These are phyloP conservation scores for Phalacrocorax brasilianus DNA, from an alignment of 2,113 vertebrate species.

Conservation along the genomic window DNA sequence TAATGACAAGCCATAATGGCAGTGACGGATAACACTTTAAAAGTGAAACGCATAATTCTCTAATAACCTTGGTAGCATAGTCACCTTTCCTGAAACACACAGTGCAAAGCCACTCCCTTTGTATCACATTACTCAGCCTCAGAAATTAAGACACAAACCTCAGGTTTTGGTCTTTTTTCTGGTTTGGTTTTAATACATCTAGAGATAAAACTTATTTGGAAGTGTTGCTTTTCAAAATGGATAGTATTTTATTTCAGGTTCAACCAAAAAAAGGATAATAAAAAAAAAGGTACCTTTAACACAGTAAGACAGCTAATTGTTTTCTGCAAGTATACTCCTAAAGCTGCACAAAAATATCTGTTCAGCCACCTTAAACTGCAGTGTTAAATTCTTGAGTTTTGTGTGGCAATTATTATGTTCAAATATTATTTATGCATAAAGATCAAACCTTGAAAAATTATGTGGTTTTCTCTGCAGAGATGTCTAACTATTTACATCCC, in stretches of 20 bases:
- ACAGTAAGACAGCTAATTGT: not conserved
- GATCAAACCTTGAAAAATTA: slow-evolving; percentile 1
- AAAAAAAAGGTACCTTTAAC: not conserved
- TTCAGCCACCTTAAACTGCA: not conserved
- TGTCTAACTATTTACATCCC: not conserved
- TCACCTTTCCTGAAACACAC: not conserved
- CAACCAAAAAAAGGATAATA: not conserved
- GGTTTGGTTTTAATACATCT: not conserved
- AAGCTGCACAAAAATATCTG: not conserved
- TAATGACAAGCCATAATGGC: not conserved
- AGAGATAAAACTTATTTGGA: not conserved
- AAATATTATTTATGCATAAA: not conserved
- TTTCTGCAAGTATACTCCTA: not conserved
- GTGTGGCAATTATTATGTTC: not conserved
- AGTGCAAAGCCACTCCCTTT: not conserved
- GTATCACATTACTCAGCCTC: not conserved
- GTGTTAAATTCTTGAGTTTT: not conserved
- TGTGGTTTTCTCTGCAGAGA: not conserved
- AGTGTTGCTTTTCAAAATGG: not conserved
- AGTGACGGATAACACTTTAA: not conserved
- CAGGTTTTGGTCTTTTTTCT: not conserved
- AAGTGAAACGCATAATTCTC: slow-evolving; percentile 11
- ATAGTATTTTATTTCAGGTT: not conserved
- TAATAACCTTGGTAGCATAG: not conserved
- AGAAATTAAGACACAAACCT: not conserved